phyloP scores from a whole-genome alignment of 1,140 invertebrate species.

The Sitobion miscanthi region DNA sequence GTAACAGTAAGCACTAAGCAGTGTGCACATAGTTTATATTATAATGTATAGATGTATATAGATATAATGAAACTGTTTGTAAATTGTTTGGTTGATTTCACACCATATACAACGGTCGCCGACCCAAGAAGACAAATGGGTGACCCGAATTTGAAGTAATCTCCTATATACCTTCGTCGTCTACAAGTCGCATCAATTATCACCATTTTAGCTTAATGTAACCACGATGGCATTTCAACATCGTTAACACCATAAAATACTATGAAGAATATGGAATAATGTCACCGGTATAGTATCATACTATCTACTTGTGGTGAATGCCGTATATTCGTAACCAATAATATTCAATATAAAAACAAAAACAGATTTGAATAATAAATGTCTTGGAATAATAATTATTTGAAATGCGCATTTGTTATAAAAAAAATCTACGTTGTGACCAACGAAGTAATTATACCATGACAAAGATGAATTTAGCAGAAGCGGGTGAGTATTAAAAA shows the following conservation, averaged over 20 bases:
- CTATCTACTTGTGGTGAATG: neutral
- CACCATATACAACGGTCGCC: neutral
- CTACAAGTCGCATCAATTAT: conserved; percentile 13
- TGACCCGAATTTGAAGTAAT: conserved; percentile 17
- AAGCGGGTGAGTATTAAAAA: neutral
- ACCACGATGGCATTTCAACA: neutral
- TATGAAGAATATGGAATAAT: neutral
- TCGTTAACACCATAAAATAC: neutral
- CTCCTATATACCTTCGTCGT: neutral
- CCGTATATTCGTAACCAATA: neutral
- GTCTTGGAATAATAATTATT: neutral
- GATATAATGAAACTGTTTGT: neutral
- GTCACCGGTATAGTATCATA: neutral
- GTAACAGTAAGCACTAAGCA: neutral
- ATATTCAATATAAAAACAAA: neutral
- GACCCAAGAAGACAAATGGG: conserved; percentile 25
- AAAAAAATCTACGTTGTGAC: neutral
- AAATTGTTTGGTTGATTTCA: conserved; percentile 24
- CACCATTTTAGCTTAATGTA: conserved; percentile 1
- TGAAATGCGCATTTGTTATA: neutral
- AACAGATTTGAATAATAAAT: neutral
- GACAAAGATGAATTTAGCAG: neutral
- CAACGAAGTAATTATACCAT: neutral
- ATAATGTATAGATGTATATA: conserved; percentile 4
- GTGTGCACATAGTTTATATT: conserved; percentile 23